These are phyloP conservation scores for Plebejus melissa DNA, from an alignment of 2,888 invertebrate species.

Conservation along the genomic window DNA sequence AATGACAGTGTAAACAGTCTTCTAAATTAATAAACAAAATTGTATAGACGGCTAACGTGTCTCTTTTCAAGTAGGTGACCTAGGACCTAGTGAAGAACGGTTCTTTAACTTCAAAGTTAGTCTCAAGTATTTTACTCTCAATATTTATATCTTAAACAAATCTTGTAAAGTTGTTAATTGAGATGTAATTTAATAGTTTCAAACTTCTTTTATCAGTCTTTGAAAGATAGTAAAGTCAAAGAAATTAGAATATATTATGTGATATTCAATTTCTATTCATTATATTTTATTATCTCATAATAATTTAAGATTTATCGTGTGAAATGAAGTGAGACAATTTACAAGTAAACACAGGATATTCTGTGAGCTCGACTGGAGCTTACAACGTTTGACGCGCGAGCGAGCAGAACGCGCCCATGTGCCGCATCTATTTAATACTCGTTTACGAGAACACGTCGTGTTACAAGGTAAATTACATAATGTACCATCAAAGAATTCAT, in stretches of 20 bases:
- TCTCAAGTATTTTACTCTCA: constrained; percentile 18
- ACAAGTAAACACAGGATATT: constrained; percentile 38
- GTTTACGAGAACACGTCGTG: not conserved
- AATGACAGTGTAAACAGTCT: constrained; percentile 11
- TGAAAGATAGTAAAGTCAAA: too few relatives aligned
- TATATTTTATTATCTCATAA: not conserved
- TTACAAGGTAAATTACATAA: not conserved
- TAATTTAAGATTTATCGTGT: constrained; percentile 34
- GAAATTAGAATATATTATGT: too few relatives aligned
- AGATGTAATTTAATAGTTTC: not conserved
- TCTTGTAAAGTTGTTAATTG: constrained; percentile 25
- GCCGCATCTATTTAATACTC: constrained; percentile 24
- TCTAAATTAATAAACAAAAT: not conserved
- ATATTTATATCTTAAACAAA: constrained; percentile 23
- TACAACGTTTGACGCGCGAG: constrained; percentile 48
- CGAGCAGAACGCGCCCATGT: constrained; percentile 37
- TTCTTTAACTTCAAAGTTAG: constrained; percentile 25
- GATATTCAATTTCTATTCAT: too few relatives aligned
- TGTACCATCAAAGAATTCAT: not conserved
- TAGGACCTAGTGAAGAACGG: constrained; percentile 27
- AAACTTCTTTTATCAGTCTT: too few relatives aligned
- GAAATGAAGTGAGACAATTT: constrained; percentile 45
- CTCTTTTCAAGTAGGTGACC: constrained; percentile 28
- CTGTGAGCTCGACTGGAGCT: constrained; percentile 40
- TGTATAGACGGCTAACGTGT: constrained; percentile 21